These are phyloP conservation scores for Pomacea maculata DNA, from an alignment of 1,140 invertebrate species.

Conservation along the genomic window DNA sequence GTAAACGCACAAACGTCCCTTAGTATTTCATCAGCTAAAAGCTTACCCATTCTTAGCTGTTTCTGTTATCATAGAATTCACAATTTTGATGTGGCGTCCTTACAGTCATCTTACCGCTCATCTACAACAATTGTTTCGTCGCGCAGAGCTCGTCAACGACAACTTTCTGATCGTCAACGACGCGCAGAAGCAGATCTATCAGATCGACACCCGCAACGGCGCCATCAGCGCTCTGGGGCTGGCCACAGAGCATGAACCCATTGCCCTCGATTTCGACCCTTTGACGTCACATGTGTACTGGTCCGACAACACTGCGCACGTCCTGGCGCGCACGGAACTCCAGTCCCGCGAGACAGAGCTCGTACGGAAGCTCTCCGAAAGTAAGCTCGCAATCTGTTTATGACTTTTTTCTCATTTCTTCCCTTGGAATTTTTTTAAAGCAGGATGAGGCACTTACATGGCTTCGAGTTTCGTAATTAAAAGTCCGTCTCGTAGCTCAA, in stretches of 20 bases:
- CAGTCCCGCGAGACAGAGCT: conserved; percentile 63
- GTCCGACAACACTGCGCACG: conserved; percentile 51
- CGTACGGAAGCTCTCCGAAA: conserved; percentile 72
- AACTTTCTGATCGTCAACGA: conserved; percentile 53
- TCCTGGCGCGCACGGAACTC: conserved; percentile 42
- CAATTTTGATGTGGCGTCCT: too few relatives aligned
- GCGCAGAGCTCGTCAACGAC: conserved; percentile 26
- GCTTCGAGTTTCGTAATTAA: too few relatives aligned
- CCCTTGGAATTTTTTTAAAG: too few relatives aligned
- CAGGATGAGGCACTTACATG: too few relatives aligned
- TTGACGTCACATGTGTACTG: conserved; percentile 37
- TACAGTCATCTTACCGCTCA: too few relatives aligned
- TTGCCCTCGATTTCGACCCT: conserved; percentile 45
- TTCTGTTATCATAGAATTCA: too few relatives aligned
- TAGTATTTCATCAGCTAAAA: too few relatives aligned
- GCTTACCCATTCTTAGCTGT: too few relatives aligned
- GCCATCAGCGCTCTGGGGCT: conserved; percentile 34
- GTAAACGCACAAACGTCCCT: too few relatives aligned
- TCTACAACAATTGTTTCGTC: too few relatives aligned
- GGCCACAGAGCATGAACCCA: conserved; percentile 34
- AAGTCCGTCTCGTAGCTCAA: too few relatives aligned
- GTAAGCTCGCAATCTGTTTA: conserved; percentile 49
- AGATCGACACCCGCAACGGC: conserved; percentile 30
- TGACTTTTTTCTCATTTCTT: too few relatives aligned
- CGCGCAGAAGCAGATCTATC: conserved; percentile 48